Evolutionary conservation across 2,797 vertebrate genomes (phyloP).

Genomic region (Dromococcyx pavoninus): DNA sequence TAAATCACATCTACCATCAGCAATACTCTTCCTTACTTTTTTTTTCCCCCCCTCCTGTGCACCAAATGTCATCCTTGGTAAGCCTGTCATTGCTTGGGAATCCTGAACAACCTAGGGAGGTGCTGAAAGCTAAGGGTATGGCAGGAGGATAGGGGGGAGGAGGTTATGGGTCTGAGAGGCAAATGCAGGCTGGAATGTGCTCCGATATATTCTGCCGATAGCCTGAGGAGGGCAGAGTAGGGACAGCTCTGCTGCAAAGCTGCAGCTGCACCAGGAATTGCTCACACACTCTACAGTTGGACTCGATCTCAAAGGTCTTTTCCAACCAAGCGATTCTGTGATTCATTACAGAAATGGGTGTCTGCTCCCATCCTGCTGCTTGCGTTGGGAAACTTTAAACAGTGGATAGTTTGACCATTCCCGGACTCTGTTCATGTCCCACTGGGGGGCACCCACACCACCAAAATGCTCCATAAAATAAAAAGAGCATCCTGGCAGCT

Average conservation of each 20-base stretch:
- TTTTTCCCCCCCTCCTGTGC: not conserved
- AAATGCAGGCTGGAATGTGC: not conserved
- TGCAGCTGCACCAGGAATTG: not conserved
- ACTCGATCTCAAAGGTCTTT: no score
- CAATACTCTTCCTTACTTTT: not conserved
- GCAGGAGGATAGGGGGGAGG: not conserved
- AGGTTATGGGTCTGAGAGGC: not conserved
- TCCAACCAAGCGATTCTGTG: no score
- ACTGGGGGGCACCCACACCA: not conserved
- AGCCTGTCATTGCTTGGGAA: not conserved
- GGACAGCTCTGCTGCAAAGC: not conserved
- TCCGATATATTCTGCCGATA: rapidly evolving
- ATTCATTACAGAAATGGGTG: no score
- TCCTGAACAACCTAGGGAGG: not conserved
- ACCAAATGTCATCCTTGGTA: not conserved
- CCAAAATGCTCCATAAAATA: not conserved
- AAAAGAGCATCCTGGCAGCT: not conserved
- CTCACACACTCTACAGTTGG: no score
- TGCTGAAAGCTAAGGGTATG: not conserved
- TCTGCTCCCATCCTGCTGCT: not conserved
- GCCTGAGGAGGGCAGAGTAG: not conserved
- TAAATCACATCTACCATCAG: not conserved
- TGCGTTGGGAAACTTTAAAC: not conserved
- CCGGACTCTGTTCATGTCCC: not conserved
- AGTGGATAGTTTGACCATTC: not conserved